Evolutionary conservation across 2,888 invertebrate species (phyloP).

Genomic region (Octonoba sinensis): DNA sequence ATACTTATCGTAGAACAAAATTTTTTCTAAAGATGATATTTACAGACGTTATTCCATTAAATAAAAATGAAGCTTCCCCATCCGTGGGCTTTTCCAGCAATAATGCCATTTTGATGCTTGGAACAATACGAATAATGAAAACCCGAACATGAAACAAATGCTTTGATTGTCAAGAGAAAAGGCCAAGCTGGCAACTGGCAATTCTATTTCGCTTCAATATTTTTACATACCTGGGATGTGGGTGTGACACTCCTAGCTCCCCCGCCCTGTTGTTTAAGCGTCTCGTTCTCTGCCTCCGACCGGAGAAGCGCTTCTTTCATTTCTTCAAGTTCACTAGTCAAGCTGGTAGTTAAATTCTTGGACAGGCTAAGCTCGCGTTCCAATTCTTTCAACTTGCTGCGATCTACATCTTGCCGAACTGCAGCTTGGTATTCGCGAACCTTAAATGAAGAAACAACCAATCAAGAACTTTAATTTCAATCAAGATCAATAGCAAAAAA

Average conservation of each 20-base stretch:
- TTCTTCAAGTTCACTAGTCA: slow-evolving; percentile 81
- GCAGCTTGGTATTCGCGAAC: slow-evolving; percentile 68
- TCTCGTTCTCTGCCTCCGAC: slow-evolving; percentile 70
- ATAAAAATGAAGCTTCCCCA: no score
- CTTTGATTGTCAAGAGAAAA: no score
- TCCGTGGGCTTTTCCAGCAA: no score
- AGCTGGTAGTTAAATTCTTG: slow-evolving; percentile 77
- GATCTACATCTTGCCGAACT: slow-evolving; percentile 76
- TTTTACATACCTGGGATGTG: slow-evolving; percentile 58
- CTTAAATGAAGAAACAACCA: not conserved
- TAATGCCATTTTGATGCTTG: no score
- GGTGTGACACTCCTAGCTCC: slow-evolving; percentile 51
- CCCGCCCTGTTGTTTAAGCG: slow-evolving; percentile 68
- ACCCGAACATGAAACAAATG: no score
- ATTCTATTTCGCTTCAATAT: no score
- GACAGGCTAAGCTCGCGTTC: slow-evolving; percentile 88
- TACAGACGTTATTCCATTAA: no score
- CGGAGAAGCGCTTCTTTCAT: slow-evolving; percentile 73
- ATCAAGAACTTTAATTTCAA: not conserved
- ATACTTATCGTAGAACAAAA: no score
- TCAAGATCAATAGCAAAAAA: no score
- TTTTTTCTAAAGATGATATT: no score
- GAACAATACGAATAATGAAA: no score
- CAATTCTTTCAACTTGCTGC: slow-evolving; percentile 79
- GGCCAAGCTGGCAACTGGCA: no score